A percentile compares a stretch with the other conserved stretches of the same genome.
phyloP scores from a whole-genome alignment of 2,888 invertebrate species.

The Artemia sinica region DNA sequence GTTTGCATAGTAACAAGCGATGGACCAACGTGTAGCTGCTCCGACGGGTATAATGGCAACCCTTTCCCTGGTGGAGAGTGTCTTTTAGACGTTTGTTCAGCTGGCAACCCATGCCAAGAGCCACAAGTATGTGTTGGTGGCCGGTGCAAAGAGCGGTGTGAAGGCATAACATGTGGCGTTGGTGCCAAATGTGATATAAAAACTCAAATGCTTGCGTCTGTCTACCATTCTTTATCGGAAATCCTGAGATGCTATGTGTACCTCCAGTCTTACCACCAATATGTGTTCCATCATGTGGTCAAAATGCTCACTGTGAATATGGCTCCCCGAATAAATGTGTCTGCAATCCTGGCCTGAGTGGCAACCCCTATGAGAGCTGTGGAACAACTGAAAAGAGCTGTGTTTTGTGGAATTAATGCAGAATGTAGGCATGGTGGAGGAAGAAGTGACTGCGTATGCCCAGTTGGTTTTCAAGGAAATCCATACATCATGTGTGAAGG shows the following conservation, averaged over 20 bases:
- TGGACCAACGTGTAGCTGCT: slow-evolving; percentile 74
- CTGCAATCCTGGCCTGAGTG: slow-evolving; percentile 62
- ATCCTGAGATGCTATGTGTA: slow-evolving; percentile 73
- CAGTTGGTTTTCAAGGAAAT: slow-evolving; percentile 65
- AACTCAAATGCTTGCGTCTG: slow-evolving; percentile 66
- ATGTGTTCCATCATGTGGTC: slow-evolving; percentile 61
- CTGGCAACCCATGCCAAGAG: slow-evolving; percentile 53
- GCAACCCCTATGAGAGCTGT: slow-evolving; percentile 73
- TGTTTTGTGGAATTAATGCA: slow-evolving; percentile 57
- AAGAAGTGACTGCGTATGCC: slow-evolving; percentile 57
- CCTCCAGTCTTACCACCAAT: slow-evolving; percentile 61
- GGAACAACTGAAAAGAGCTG: slow-evolving; percentile 51
- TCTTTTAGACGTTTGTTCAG: slow-evolving; percentile 59
- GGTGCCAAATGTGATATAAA: slow-evolving; percentile 69
- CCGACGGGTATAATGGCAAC: slow-evolving; percentile 68
- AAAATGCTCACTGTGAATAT: slow-evolving; percentile 73
- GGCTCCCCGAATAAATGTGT: slow-evolving; percentile 56
- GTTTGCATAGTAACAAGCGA: slow-evolving; percentile 43
- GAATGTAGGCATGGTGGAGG: slow-evolving; percentile 58
- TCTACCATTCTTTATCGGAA: slow-evolving; percentile 68
- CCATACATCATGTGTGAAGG: slow-evolving; percentile 65
- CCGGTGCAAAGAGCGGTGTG: slow-evolving; percentile 71
- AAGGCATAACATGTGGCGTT: slow-evolving; percentile 66
- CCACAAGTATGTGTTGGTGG: slow-evolving; percentile 69
- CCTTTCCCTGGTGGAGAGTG: slow-evolving; percentile 80